Conservation (phyloP, 1,140 invertebrate species). For the Cotesia vestalis region DNA sequence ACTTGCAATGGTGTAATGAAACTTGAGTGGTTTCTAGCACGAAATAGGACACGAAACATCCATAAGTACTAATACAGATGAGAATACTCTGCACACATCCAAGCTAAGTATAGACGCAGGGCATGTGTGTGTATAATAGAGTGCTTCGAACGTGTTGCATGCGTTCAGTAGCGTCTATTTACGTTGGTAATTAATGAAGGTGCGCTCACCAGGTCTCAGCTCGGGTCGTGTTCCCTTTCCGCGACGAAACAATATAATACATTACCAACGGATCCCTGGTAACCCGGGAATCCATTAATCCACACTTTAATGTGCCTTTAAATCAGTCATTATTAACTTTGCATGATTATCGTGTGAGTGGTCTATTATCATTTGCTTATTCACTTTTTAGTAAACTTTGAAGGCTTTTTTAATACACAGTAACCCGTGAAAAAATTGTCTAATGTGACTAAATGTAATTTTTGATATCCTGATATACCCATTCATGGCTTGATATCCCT, state of each 20-base stretch:
- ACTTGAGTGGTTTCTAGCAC: background rate
- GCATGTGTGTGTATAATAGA: background rate
- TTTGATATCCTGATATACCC: too few species aligned
- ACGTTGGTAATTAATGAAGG: conserved; percentile 30
- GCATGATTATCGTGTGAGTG: background rate
- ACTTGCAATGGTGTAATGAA: background rate
- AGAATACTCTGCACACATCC: background rate
- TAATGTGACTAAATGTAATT: too few species aligned
- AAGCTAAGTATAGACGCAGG: background rate
- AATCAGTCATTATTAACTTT: background rate
- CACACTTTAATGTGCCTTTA: background rate
- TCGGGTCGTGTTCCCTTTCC: background rate
- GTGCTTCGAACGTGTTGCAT: conserved; percentile 4
- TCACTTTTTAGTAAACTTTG: background rate
- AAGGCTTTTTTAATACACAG: too few species aligned
- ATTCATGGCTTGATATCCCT: too few species aligned
- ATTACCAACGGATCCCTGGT: background rate
- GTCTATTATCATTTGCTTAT: conserved; percentile 8
- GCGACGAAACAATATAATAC: conserved; percentile 25
- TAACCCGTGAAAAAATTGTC: too few species aligned
- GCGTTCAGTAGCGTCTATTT: conserved; percentile 22
- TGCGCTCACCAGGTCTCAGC: conserved; percentile 1
- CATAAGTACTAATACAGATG: background rate
- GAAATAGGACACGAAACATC: conserved; percentile 11
- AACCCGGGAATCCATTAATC: conserved; percentile 18